Percentiles rank a stretch among this genome's conserved stretches.
These are phyloP conservation scores for Clanis bilineata DNA, from an alignment of 2,888 invertebrate genomes.

Conservation along the genomic window DNA sequence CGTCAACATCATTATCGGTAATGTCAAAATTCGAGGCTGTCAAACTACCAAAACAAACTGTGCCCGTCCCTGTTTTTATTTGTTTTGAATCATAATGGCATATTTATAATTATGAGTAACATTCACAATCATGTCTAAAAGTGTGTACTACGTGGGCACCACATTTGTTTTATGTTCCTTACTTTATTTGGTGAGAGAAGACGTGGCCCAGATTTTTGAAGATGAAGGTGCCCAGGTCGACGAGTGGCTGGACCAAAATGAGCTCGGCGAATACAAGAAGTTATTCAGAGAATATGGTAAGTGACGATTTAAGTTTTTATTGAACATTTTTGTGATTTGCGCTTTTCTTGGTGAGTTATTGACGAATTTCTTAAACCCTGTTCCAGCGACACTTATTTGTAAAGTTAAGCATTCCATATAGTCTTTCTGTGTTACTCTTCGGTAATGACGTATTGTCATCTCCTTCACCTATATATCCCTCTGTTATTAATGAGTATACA, in stretches of 20 bases:
- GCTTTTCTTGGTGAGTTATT: constrained; percentile 11
- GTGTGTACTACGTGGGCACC: constrained; percentile 57
- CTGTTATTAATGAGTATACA: not conserved
- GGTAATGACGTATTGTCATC: not conserved
- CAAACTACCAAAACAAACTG: constrained; percentile 31
- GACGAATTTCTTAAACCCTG: constrained; percentile 20
- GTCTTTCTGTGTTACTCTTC: not conserved
- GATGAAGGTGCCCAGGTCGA: constrained; percentile 85
- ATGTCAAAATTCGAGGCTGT: not conserved
- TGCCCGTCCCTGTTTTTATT: constrained; percentile 33
- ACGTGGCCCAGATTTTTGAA: constrained; percentile 68
- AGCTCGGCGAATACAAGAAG: constrained; percentile 86
- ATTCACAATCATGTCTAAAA: constrained; percentile 59
- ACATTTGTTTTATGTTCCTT: constrained; percentile 60
- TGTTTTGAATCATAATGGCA: constrained; percentile 29
- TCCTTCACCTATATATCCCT: not conserved
- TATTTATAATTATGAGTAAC: constrained; percentile 54
- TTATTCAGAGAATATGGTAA: constrained; percentile 88
- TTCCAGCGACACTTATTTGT: constrained; percentile 23
- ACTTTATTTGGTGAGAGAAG: constrained; percentile 59
- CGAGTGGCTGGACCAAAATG: constrained; percentile 89
- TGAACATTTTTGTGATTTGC: constrained; percentile 13
- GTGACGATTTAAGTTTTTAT: constrained; percentile 39
- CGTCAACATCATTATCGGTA: not conserved
- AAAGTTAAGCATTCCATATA: not conserved